Evolutionary conservation across 2,797 vertebrate species (phyloP).

Genomic region (Odontamblyopus rebecca): DNA sequence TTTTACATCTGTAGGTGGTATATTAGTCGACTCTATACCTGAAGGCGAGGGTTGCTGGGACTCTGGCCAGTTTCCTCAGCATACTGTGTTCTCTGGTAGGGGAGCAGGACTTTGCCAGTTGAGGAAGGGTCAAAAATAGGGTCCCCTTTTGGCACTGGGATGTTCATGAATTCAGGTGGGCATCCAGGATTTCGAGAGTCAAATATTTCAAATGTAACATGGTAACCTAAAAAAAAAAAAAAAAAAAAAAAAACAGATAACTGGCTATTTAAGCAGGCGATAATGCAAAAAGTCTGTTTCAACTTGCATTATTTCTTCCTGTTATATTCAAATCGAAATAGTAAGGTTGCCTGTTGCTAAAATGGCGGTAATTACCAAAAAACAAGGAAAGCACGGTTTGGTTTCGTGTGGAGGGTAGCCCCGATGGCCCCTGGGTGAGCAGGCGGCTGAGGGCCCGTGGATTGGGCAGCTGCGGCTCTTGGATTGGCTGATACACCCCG

Average conservation of each 20-base stretch:
- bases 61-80: constrained; percentile 84
- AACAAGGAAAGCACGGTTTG: constrained; percentile 87
- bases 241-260: neutral
- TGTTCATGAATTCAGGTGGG: constrained; percentile 92
- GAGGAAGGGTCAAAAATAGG: constrained; percentile 78
- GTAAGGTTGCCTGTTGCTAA: neutral
- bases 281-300: no score
- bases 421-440: constrained; percentile 68
- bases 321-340: no score
- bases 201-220: constrained; percentile 85
- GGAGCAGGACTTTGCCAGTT: constrained; percentile 81
- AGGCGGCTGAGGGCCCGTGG: constrained; percentile 80
- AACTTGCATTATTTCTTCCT: no score
- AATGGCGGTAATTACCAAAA: constrained; percentile 80
- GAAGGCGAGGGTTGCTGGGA: constrained; percentile 89
- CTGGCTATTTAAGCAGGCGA: neutral
- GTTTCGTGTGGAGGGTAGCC: constrained; percentile 80
- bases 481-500: constrained; percentile 82
- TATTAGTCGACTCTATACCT: constrained; percentile 63
- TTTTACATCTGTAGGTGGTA: neutral
- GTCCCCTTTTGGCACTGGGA: constrained; percentile 83
- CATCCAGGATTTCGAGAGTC: constrained; percentile 82
- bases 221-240: constrained; percentile 79
- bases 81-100: constrained; percentile 88
- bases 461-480: constrained; percentile 85